Conservation (phyloP, 2,113 vertebrate species). For the Casuarius casuarius region DNA sequence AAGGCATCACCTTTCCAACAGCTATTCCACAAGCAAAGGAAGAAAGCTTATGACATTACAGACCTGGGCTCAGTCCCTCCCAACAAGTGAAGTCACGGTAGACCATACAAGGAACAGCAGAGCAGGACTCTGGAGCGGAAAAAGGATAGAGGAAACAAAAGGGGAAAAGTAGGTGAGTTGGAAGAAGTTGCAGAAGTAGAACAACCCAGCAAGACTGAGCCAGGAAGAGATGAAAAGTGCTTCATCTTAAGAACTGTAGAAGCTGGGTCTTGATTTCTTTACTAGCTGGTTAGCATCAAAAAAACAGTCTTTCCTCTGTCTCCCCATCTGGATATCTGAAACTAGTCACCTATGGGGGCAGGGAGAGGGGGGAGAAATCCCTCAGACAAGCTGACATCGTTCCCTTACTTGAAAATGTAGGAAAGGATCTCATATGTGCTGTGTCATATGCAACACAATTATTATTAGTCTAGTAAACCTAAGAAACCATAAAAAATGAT, state of each 20-base stretch:
- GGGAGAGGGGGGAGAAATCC: background rate
- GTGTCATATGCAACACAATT: background rate
- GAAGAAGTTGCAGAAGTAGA: background rate
- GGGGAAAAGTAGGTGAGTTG: background rate
- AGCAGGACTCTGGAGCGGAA: background rate
- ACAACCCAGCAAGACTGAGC: background rate
- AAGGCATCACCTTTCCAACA: background rate
- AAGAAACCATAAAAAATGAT: background rate
- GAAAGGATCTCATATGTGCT: background rate
- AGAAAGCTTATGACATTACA: background rate
- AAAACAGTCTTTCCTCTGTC: background rate
- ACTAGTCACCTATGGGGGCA: background rate
- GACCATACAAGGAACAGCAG: background rate
- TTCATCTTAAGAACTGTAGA: background rate
- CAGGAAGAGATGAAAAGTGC: background rate
- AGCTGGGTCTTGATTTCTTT: background rate
- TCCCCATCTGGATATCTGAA: background rate
- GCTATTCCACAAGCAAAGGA: background rate
- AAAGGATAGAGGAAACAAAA: background rate
- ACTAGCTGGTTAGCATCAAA: background rate
- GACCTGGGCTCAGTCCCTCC: background rate
- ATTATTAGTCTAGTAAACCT: background rate
- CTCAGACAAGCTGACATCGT: background rate
- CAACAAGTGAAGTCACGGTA: background rate
- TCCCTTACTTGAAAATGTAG: background rate